Evolutionary conservation across 2,113 vertebrate genomes (phyloP), one percentile per base, ranked within the genome.

Genomic region (Mellivora capensis): DNA sequence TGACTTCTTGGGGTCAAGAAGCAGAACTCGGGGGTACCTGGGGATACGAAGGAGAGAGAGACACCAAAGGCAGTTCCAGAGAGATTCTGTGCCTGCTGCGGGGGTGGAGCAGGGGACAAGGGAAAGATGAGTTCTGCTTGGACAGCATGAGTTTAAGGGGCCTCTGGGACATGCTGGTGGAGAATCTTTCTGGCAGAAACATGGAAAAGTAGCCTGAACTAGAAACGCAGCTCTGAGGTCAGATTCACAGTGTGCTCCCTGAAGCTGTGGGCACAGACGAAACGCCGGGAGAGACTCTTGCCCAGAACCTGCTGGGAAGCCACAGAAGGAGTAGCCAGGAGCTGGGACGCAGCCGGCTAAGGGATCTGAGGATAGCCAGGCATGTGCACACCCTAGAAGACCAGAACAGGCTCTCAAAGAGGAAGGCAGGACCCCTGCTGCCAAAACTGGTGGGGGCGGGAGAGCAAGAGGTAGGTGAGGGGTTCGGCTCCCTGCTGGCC

Each of bases 1-100:
- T 39, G 29, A 74, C 14, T 54, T 87, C 54, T 91, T 23, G 11
- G 67, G 59, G 37, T 18, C 80, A 20, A 90, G 81, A 91, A 52
- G 11, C 29, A 79, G 67, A 69, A 90, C 52, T 61, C 39, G 23
- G 20, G 44, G 29, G 54, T 2, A 9, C 31, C 54, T 67, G 31
- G 39, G 39, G 31, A 69, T n/a, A 25, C 52, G 13, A 47, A 12
- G 42, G 27, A 69, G 37, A 71, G 29, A 18, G 37, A 85, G 47
- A 23, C 4, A 8, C 39, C 59, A 59, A 57, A 93, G 94, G 13
- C 29, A 69, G 54, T 88, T 91, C 62, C 71, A 80, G 91, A 62
- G 54, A 79, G 49, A n/a, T 49, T 59, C 83, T 77, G 14, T 85
- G 47, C 54, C 59, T 14, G 0, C 54, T 54, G 34, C 62, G 42